Conservation (phyloP, 1,140 invertebrate genomes). For the Phocides pigmalion region DNA sequence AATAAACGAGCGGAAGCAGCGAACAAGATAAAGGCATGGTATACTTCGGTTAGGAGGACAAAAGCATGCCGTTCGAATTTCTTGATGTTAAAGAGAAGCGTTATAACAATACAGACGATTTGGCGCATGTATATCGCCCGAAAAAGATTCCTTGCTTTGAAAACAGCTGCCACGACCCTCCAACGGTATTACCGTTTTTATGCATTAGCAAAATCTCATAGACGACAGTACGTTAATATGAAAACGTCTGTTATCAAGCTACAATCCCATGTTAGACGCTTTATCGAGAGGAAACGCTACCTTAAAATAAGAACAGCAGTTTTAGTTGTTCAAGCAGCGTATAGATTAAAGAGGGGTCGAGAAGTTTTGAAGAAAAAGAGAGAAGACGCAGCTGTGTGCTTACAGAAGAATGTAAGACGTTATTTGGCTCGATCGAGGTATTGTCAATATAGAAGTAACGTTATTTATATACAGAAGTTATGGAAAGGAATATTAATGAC, state of each 20-base stretch:
- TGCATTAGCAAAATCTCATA: slow-evolving; percentile 44
- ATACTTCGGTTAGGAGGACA: slow-evolving; percentile 60
- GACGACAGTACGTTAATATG: slow-evolving; percentile 54
- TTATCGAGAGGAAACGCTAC: slow-evolving; percentile 60
- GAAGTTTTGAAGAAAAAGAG: slow-evolving; percentile 51
- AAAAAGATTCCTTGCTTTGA: slow-evolving; percentile 52
- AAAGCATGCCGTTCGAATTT: slow-evolving; percentile 64
- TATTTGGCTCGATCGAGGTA: slow-evolving; percentile 73
- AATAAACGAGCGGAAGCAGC: slow-evolving; percentile 48
- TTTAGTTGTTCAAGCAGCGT: slow-evolving; percentile 65
- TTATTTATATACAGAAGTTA: slow-evolving; percentile 77
- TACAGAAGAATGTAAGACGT: slow-evolving; percentile 86
- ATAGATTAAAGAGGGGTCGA: slow-evolving; percentile 55
- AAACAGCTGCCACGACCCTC: slow-evolving; percentile 53
- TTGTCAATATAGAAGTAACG: slow-evolving; percentile 47
- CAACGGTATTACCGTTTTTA: slow-evolving; percentile 65
- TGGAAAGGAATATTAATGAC: slow-evolving; percentile 70
- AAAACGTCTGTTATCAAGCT: slow-evolving; percentile 58
- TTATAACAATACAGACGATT: slow-evolving; percentile 50
- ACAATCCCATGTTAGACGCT: slow-evolving; percentile 63
- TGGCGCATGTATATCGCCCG: slow-evolving; percentile 61
- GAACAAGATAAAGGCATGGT: slow-evolving; percentile 77
- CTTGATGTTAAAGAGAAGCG: slow-evolving; percentile 48
- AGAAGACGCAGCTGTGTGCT: slow-evolving; percentile 83
- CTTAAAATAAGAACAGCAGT: slow-evolving; percentile 49